A percentile compares a stretch with the other conserved stretches of the same genome.
Conservation (phyloP, 2,797 vertebrate species). For the Takifugu rubripes region DNA sequence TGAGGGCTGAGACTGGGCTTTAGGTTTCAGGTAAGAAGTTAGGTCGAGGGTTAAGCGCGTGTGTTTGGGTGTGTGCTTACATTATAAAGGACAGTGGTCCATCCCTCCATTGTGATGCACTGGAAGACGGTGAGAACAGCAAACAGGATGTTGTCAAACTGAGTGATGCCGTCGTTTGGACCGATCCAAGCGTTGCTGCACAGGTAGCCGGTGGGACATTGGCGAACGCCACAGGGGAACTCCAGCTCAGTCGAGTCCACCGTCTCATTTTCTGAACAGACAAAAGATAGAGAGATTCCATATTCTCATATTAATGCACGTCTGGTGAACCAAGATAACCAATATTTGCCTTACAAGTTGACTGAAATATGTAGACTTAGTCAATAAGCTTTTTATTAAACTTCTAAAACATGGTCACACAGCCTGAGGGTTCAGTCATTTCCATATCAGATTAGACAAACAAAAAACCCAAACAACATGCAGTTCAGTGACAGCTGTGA, state of each 20-base stretch:
- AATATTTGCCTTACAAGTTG: background rate
- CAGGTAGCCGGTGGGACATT: conserved; percentile 83
- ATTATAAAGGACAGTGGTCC: conserved; percentile 97
- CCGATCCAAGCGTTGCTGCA: conserved; percentile 89
- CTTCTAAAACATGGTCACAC: background rate
- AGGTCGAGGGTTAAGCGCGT: conserved; percentile 9
- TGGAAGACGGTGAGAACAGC: conserved; percentile 98
- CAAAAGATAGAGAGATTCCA: background rate
- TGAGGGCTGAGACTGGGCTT: background rate
- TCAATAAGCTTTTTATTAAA: background rate
- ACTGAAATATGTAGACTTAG: background rate
- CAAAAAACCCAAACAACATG: conserved; percentile 8
- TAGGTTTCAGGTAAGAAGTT: background rate
- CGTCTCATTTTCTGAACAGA: conserved; percentile 66
- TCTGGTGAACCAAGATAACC: background rate
- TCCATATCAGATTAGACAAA: too few species aligned
- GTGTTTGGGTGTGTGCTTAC: conserved; percentile 61
- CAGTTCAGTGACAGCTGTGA: conserved; percentile 51
- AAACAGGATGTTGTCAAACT: conserved; percentile 99
- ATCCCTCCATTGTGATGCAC: conserved; percentile 99
- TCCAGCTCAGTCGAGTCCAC: conserved; percentile 82
- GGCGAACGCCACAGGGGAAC: conserved; percentile 87
- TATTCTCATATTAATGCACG: background rate
- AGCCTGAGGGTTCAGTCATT: too few species aligned
- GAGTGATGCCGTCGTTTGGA: conserved; percentile 96